Conservation (phyloP, 2,797 vertebrate genomes). For the Sciurus carolinensis region DNA sequence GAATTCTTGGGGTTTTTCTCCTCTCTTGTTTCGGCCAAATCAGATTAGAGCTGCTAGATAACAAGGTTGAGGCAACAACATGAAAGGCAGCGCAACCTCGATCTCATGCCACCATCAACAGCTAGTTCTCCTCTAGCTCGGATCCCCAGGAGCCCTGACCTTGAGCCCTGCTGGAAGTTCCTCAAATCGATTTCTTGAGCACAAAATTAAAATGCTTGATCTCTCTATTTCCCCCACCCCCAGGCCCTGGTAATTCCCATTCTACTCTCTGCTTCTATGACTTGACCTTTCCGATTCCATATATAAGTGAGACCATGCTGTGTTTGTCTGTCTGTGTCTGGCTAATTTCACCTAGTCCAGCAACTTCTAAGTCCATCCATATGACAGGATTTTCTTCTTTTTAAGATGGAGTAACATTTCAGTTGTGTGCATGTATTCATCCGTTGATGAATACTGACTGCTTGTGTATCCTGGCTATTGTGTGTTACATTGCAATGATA, state of each 20-base stretch:
- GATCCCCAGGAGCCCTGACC: background rate
- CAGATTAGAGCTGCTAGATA: background rate
- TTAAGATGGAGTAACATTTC: background rate
- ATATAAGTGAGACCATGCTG: background rate
- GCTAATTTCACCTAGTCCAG: background rate
- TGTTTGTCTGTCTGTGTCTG: background rate
- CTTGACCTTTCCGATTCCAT: background rate
- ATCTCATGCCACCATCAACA: background rate
- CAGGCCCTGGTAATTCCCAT: background rate
- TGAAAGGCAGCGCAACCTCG: background rate
- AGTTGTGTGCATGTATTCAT: background rate
- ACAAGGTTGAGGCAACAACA: background rate
- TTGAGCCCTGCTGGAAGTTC: background rate
- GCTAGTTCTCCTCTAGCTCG: background rate
- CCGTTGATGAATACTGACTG: background rate
- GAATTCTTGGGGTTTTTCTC: background rate
- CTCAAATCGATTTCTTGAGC: background rate
- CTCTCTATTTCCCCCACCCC: background rate
- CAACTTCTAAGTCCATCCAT: background rate
- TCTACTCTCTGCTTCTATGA: background rate
- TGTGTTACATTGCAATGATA: background rate
- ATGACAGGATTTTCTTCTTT: background rate
- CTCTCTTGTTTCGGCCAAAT: background rate
- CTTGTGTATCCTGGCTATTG: background rate
- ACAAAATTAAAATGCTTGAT: background rate